Base-by-base conservation (phyloP, 2,797 vertebrate genomes). In the Melanotaenia boesemani region DNA sequence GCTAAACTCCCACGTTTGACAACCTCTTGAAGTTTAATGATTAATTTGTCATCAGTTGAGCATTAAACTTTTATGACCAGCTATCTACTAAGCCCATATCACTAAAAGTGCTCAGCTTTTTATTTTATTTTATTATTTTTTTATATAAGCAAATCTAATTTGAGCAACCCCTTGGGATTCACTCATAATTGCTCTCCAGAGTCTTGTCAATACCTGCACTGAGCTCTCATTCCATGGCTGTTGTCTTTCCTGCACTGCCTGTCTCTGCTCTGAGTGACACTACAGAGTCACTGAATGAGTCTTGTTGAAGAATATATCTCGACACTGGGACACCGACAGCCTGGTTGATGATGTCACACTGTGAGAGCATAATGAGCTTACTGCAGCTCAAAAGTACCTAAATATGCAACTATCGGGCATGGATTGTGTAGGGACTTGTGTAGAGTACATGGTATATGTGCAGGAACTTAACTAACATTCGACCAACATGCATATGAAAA, bases 181-280 rank as follows among this genome's bases (percentile, higher is more conserved):
- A 24, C 65, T 79, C 76, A 74, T 85, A 89, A 89, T 86, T 88
- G 81, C 78, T 75, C 85, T 81, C 89, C 48, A 2, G 79, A 50
- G 77, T 55, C 59, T 66, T 74, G 82, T 86, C 81, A 77, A 71
- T 77, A 84, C 85, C 85, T 85, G 69, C 72, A 82, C 56, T 67
- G 58, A 80, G 85, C 81, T 84, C 83, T 80, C 78, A 77, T 85
- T 83, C 72, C 67, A 0, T 50, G 57, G 76, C 83, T 90, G 90
- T 89, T 89, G 85, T 86, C 59, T 66, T 62, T n/a, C 22, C 79
- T 39, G 52, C 41, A 6, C 70, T 72, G 84, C 58, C 81, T 86
- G 88, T 89, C 82, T 88, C 62, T 66, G 67, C 63, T 67, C 61
- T 80, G 86, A 89, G 71, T 87, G 83, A 91, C 89, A 88, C 72